Base-by-base conservation (phyloP, 2,113 vertebrate species). In the Stegastes partitus region DNA sequence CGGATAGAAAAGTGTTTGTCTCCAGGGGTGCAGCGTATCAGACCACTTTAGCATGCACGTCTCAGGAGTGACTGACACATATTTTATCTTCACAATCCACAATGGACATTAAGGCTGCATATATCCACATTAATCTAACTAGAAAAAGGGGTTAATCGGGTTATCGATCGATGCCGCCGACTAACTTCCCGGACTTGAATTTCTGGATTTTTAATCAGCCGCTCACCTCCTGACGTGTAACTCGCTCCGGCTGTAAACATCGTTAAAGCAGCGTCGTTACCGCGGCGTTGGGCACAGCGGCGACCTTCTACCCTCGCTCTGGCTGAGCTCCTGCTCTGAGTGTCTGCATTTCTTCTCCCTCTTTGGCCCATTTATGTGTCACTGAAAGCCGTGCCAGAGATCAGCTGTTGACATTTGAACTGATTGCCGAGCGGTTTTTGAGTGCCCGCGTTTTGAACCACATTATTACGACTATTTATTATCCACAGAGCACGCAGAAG, bases 151-250 rank as follows among this genome's bases (percentile, higher is more conserved):
- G 64, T 81, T 68, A 75, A 77, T 62, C 54, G 26, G 76, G 58
- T 57, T 47, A 57, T 39, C 31, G 72, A 84, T 85, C 79, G 53
- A 80, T 77, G 66, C 19, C 5, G 11, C 31, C 28, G 21, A n/a
- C 45, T 77, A 21, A 55, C 64, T 81, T 57, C 56, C 1, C 3
- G 15, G 15, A 11, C 15, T 6, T 63, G 2, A 28, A 74, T 62
- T 21, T 58, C 53, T 50, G 14, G 44, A 18, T 61, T 8, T 49
- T 1, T 9, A 69, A 28, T 61, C 56, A 45, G 16, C 78, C 37
- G 2, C 37, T 65, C 28, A 68, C 26, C 22, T 16, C 25, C 37
- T 34, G 22, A 34, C 14, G 59, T 3, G 10, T 53, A 68, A 78
- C 79, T 78, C 62, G 66, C 21, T 49, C 16, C 4, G 31, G 15